Evolutionary conservation across 2,797 vertebrate species (phyloP).

Genomic region (Falco rusticolus): DNA sequence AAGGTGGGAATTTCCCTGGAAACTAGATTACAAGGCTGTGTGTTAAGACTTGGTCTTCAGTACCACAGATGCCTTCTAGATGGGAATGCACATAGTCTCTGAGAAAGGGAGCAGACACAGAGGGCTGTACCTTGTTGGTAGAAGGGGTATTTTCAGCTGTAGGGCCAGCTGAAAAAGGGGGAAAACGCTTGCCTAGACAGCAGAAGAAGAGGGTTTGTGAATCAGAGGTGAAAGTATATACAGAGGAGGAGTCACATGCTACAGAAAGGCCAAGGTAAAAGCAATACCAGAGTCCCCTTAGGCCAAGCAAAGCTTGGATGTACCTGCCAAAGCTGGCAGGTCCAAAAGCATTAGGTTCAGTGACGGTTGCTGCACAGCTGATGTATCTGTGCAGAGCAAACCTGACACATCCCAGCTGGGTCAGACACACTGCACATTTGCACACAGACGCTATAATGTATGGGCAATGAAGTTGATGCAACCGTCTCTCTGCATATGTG

Average conservation of each 20-base stretch:
- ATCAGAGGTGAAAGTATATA: neutral
- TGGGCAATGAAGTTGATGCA: neutral
- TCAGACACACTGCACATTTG: neutral
- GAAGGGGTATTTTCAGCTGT: neutral
- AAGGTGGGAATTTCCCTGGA: neutral
- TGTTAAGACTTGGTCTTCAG: neutral
- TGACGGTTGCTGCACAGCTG: neutral
- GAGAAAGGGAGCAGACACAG: neutral
- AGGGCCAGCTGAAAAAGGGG: neutral
- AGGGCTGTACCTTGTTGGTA: neutral
- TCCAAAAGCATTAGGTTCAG: neutral
- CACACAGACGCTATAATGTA: rapidly evolving
- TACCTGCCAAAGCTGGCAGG: neutral
- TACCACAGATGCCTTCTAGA: neutral
- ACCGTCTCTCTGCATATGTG: neutral
- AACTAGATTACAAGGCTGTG: neutral
- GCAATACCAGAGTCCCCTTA: neutral
- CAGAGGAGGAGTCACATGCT: neutral
- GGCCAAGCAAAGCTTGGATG: neutral
- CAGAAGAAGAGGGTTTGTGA: neutral
- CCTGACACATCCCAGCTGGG: neutral
- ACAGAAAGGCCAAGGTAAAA: neutral
- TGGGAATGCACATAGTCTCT: neutral
- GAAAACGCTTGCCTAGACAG: neutral
- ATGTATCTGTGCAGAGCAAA: neutral